Base-by-base conservation (phyloP, 2,888 invertebrate species). In the Copidosoma aretas region DNA sequence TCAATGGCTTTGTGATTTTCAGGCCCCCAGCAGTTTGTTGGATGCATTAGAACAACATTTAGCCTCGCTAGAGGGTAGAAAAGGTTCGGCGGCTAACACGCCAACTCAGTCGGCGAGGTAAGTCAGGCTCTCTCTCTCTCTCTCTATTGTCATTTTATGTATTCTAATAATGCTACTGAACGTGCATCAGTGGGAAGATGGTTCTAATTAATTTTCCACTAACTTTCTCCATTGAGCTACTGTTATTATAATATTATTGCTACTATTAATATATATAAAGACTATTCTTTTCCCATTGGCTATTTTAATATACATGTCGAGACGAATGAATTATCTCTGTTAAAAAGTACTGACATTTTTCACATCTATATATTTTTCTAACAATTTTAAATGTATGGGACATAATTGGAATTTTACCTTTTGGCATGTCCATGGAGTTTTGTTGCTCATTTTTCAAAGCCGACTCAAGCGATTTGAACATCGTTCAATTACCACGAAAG, bases 11-110 rank as follows among this genome's bases (percentile, higher is more conserved):
- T 49, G 19, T 49, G 3, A n/a, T 65, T 75, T 68, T 17, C 64
- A 83, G 87, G 98, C 98, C 0, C 98, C 98, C 1, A 96, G 97
- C 84, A 97, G 97, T 83, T 87, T 99, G 64, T 86, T 99, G 69
- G 98, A 99, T 84, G 98, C 99, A 0, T 86, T 99, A 75, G 98
- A 99, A 82, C 95, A 97, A 72, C 98, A 99, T 85, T 89, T 98
- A 72, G 93, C 93, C 53, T 90, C 94, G 0, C 85, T 99, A 71
- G 99, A 99, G 82, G 98, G 98, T 62, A 94, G 94, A 84, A 95
- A 95, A 84, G 91, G 92, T 1, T 91, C 93, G 1, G 90, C 92
- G 1, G 92, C 92, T 56, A 93, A 93, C 80, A 94, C 94, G 10
- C 94, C 94, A 43, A 94, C 94, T 19, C 93, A 93, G 81, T 90